Conservation (phyloP, 2,797 vertebrate genomes). For the Labeo calbasu region DNA sequence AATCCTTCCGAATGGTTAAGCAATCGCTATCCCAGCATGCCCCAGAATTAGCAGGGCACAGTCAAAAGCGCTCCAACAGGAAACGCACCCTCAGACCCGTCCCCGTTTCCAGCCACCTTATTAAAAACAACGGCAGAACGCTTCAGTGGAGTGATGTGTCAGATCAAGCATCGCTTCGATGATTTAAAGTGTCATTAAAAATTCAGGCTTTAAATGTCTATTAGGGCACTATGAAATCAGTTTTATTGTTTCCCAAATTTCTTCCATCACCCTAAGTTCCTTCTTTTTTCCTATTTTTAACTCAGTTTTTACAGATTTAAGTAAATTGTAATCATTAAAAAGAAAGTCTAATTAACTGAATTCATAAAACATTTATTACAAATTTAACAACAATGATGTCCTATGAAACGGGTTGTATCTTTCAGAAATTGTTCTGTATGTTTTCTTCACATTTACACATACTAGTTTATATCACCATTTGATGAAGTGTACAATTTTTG, state of each 20-base stretch:
- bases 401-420: too few species aligned
- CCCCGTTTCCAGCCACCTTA: background rate
- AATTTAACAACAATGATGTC: too few species aligned
- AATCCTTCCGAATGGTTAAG: slow-evolving; percentile 82
- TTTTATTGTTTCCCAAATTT: background rate
- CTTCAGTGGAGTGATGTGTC: background rate
- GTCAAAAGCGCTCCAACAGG: slow-evolving; percentile 23
- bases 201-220: background rate
- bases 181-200: background rate
- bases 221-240: background rate
- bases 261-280: too few species aligned
- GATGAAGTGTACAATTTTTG: background rate
- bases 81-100: slow-evolving; percentile 28
- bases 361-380: too few species aligned
- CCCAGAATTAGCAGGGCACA: slow-evolving; percentile 13
- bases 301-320: background rate
- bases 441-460: background rate
- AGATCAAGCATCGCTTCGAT: background rate
- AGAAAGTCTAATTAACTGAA: background rate
- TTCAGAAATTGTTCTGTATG: too few species aligned
- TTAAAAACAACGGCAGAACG: slow-evolving; percentile 1
- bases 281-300: background rate
- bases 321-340: background rate
- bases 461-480: background rate
- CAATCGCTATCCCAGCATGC: slow-evolving; percentile 68